Evolutionary conservation across 2,113 vertebrate species (phyloP), one percentile per base, ranked within the genome.

Genomic region (Albula goreensis): DNA sequence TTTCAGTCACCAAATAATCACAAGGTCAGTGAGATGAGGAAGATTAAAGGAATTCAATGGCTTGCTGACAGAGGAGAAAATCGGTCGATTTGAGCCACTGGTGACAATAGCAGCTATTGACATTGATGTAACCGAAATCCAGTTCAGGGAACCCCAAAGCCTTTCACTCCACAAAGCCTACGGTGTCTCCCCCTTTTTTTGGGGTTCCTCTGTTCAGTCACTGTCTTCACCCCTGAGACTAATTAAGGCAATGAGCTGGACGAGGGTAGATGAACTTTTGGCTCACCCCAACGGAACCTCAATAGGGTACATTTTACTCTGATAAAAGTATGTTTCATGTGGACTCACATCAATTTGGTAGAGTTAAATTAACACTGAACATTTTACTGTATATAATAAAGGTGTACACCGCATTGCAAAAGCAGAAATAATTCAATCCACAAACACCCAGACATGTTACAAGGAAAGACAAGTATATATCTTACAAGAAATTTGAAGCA

Each of bases 21-120:
- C 48, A 22, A 51, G 77, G 11, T 31, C 25, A 12, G 22, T 41
- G 41, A 50, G 50, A 81, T 78, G 60, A 50, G 8, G 22, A 70
- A 41, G 79, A 48, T 81, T 50, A 79, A 10, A 78, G 22, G 25
- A 3, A 13, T 63, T 78, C 83, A 77, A 78, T 83, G 63, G 78
- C 63, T 81, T 51, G 81, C 82, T 87, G 86, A 83, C 86, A 74
- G 70, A 82, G 53, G 81, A 56, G 53, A 80, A 87, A 87, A 83
- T 83, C 78, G 41, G 13, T 51, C 19, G 77, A 50, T 77, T 74
- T 56, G 51, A 86, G 81, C 70, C 51, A 70, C 52, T 3, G 25
- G 74, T 49, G 52, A 86, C 81, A 86, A 85, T 80, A 53, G 84
- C 15, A 60, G 81, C 19, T 79, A 41, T 82, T 83, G 82, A 84